Evolutionary conservation across 1,140 invertebrate genomes (phyloP).

Genomic region (Phortica variegata): DNA sequence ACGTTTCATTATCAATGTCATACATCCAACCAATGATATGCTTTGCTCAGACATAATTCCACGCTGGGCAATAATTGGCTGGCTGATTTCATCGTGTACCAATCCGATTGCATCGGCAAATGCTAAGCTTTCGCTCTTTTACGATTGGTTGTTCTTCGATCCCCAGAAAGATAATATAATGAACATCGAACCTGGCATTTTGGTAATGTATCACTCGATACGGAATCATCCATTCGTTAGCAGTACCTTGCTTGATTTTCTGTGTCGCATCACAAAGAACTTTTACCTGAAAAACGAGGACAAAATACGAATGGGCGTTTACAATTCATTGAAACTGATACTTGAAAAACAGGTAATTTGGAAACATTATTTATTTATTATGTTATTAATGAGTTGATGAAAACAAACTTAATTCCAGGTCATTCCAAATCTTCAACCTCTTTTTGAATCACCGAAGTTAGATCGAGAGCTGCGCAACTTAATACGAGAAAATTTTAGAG

Average conservation of each 20-base stretch:
- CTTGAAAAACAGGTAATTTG: conserved; percentile 83
- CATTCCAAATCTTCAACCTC: conserved; percentile 80
- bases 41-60: conserved; percentile 98
- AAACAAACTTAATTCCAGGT: conserved; percentile 26
- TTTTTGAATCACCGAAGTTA: conserved; percentile 92
- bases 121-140: conserved; percentile 94
- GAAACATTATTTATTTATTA: not conserved
- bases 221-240: conserved; percentile 93
- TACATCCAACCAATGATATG: conserved; percentile 96
- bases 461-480: conserved; percentile 84
- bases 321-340: conserved; percentile 88
- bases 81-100: conserved; percentile 95
- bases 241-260: conserved; percentile 90
- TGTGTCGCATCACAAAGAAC: conserved; percentile 93
- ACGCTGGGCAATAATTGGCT: conserved; percentile 97
- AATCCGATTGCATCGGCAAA: conserved; percentile 91
- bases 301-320: conserved; percentile 87
- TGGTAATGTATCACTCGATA: conserved; percentile 98
- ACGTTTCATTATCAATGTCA: conserved; percentile 95
- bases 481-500: conserved; percentile 86
- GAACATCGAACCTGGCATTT: conserved; percentile 98
- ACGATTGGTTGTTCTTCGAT: conserved; percentile 97
- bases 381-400: not conserved
- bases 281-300: conserved; percentile 84
- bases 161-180: conserved; percentile 96